Evolutionary conservation across 2,797 vertebrate genomes (phyloP).

Genomic region (Euthynnus affinis): DNA sequence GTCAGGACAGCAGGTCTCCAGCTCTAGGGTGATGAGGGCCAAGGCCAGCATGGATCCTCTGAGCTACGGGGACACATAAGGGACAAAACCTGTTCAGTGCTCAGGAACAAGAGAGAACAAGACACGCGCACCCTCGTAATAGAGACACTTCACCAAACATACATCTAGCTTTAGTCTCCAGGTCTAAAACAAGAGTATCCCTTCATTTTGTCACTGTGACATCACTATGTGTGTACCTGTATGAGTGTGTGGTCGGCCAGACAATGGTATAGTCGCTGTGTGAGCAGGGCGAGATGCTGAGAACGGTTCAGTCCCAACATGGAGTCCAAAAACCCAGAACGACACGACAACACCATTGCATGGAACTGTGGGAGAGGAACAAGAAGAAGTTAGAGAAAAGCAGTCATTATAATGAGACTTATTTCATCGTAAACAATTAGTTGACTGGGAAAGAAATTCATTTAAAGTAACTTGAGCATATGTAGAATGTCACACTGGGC

Average conservation of each 20-base stretch:
- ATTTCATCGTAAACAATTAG: too few relatives aligned
- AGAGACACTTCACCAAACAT: too few relatives aligned
- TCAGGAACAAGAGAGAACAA: too few relatives aligned
- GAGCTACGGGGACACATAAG: conserved; percentile 71
- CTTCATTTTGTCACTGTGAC: neutral
- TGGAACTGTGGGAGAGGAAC: conserved; percentile 87
- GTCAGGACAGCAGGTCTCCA: conserved; percentile 96
- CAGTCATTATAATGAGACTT: neutral
- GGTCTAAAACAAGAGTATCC: neutral
- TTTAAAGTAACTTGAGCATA: too few relatives aligned
- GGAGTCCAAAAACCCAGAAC: conserved; percentile 87
- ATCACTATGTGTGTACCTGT: conserved; percentile 70
- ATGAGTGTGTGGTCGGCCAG: conserved; percentile 91
- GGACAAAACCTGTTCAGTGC: conserved; percentile 29
- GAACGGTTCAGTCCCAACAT: conserved; percentile 87
- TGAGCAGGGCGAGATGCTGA: conserved; percentile 91
- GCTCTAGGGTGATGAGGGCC: conserved; percentile 94
- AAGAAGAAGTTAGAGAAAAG: neutral
- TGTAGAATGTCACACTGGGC: too few relatives aligned
- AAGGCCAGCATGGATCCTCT: conserved; percentile 95
- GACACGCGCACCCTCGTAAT: too few relatives aligned
- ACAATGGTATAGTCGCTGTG: conserved; percentile 91
- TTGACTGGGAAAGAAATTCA: too few relatives aligned
- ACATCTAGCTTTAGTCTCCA: too few relatives aligned
- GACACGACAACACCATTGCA: conserved; percentile 89